Conservation (phyloP, 2,797 vertebrate genomes). For the Tragelaphus oryx region DNA sequence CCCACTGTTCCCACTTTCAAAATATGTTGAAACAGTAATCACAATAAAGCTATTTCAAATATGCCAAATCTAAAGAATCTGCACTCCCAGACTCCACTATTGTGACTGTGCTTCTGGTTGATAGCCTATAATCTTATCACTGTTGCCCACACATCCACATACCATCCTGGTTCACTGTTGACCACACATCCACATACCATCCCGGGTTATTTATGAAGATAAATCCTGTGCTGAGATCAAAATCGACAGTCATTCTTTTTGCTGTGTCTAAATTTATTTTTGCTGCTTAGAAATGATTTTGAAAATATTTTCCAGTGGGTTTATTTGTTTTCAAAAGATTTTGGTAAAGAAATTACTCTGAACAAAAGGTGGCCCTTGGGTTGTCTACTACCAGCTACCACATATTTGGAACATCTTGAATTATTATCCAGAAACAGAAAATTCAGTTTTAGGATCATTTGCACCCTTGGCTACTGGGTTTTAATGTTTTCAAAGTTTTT, state of each 20-base stretch:
- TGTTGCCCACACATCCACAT: constrained; percentile 62
- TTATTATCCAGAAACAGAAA: constrained; percentile 6
- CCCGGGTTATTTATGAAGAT: constrained; percentile 57
- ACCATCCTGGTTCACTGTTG: constrained; percentile 44
- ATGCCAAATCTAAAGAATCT: constrained; percentile 36
- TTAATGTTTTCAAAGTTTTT: constrained; percentile 1
- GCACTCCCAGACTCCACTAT: constrained; percentile 42
- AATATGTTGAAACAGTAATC: constrained; percentile 40
- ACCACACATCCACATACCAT: constrained; percentile 62
- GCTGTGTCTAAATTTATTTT: constrained; percentile 55
- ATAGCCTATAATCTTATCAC: constrained; percentile 69
- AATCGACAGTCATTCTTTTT: constrained; percentile 39
- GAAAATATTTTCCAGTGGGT: constrained; percentile 55
- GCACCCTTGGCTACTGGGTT: not conserved
- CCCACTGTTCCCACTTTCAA: constrained; percentile 42
- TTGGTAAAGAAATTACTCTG: constrained; percentile 27
- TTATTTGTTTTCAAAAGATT: constrained; percentile 58
- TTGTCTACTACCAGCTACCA: not conserved
- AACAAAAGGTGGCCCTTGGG: constrained; percentile 38
- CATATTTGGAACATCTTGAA: constrained; percentile 41
- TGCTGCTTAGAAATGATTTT: constrained; percentile 36
- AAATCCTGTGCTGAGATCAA: constrained; percentile 6
- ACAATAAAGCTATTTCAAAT: constrained; percentile 46
- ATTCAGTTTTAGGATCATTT: constrained; percentile 21
- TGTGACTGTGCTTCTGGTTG: constrained; percentile 42